Percentiles rank a stretch among this genome's conserved stretches.
Evolutionary conservation across 2,888 invertebrate species (phyloP).

Genomic region (Scelioninae gen. 2): DNA sequence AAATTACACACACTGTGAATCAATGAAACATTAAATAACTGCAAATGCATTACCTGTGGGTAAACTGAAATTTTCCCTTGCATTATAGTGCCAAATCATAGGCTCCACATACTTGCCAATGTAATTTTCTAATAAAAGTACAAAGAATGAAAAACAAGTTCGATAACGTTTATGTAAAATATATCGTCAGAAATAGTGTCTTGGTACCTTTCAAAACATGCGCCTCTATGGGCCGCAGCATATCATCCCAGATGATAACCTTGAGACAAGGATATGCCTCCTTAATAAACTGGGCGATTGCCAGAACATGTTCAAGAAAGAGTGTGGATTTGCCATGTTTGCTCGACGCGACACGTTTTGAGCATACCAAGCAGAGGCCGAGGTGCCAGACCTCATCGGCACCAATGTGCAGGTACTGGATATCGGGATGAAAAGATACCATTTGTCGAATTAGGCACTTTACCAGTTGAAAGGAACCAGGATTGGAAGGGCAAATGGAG

Average conservation of each 20-base stretch:
- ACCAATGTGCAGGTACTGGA: conserved; percentile 85
- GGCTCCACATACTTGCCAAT: conserved; percentile 80
- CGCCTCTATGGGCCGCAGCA: conserved; percentile 81
- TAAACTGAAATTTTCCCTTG: conserved; percentile 77
- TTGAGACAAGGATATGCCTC: conserved; percentile 80
- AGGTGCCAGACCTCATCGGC: conserved; percentile 90
- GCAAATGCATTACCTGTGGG: conserved; percentile 73
- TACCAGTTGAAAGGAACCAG: conserved; percentile 80
- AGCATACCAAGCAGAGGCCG: conserved; percentile 79
- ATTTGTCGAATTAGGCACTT: conserved; percentile 84
- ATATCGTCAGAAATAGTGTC: conserved; percentile 15
- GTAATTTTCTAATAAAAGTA: conserved; percentile 79
- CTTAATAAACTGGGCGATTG: conserved; percentile 79
- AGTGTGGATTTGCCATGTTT: conserved; percentile 78
- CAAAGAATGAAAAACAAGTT: no score
- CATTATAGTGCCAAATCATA: conserved; percentile 83
- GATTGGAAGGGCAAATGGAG: conserved; percentile 85
- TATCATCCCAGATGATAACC: conserved; percentile 92
- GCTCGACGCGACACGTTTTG: conserved; percentile 75
- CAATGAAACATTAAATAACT: no score
- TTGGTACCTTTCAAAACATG: conserved; percentile 78
- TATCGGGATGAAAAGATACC: conserved; percentile 80
- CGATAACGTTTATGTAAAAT: no score
- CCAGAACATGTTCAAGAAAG: conserved; percentile 82
- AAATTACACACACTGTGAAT: no score